These are phyloP conservation scores for Aurelia sp. DNA, from an alignment of 30 jellyfish, hydroid and myxozoan genomes.

Conservation along the genomic window DNA sequence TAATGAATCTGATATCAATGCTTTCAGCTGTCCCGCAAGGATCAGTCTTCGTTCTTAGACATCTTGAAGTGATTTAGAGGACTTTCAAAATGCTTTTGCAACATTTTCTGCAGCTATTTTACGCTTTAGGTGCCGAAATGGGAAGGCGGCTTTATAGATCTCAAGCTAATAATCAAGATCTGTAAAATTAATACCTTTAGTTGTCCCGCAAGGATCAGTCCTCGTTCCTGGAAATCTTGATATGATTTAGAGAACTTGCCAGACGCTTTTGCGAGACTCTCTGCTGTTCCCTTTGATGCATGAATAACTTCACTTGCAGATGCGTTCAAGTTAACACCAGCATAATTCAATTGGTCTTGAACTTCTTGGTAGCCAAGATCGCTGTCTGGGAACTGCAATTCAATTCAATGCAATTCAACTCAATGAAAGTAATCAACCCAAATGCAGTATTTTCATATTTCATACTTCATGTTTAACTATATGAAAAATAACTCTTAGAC, in stretches of 20 bases:
- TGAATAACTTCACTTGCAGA: conserved; percentile 97
- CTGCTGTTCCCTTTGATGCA: conserved; percentile 94
- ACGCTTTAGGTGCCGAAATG: no score
- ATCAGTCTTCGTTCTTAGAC: conserved; percentile 89
- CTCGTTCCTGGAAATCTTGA: conserved; percentile 94
- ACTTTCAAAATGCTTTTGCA: conserved; percentile 88
- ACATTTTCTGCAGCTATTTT: conserved; percentile 79
- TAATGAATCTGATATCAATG: no score
- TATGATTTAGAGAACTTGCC: conserved; percentile 94
- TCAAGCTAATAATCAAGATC: not conserved
- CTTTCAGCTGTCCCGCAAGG: conserved; percentile 93
- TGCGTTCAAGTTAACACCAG: conserved; percentile 91
- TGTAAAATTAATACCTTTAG: conserved; percentile 41
- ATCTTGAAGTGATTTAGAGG: conserved; percentile 92
- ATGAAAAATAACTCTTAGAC: no score
- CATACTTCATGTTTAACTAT: no score
- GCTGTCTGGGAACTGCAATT: conserved; percentile 87
- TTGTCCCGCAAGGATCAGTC: conserved; percentile 93
- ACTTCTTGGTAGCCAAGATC: conserved; percentile 89
- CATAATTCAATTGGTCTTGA: conserved; percentile 82
- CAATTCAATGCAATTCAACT: not conserved
- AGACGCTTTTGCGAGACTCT: conserved; percentile 88
- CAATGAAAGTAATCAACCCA: no score
- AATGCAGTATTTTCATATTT: no score
- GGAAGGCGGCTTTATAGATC: no score